Evolutionary conservation across 2,888 invertebrate species (phyloP), one percentile per base, ranked within the genome.

Genomic region (Ochropacha duplaris): DNA sequence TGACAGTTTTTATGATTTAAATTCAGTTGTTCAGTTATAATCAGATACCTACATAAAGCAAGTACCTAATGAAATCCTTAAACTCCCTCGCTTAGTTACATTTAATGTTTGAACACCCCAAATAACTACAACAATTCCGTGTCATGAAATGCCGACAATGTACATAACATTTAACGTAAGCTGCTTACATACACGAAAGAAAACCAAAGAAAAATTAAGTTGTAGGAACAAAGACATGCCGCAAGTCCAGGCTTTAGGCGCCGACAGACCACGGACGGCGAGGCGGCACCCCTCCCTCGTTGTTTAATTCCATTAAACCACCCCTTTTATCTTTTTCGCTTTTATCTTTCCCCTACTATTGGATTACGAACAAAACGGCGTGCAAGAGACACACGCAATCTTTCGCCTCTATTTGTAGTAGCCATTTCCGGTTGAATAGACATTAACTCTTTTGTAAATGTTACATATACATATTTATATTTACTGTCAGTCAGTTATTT

Each of bases 251-350:
- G 86, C 86, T 88, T 86, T 87, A 84, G 75, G 78, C 81, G 74
- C 74, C 76, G 73, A 74, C 74, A 72, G 67, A 65, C 64, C 68
- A 57, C 70, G 44, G 44, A 2, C 19, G 44, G 44, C 44, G 44
- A 44, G 44, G 9, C n/a, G 5, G 9, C 44, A 74, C 65, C 72
- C 72, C 65, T 78, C 81, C 75, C 65, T 75, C 83, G 81, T 86
- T 90, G 88, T 90, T 91, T 92, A 90, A 92, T 92, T 90, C 91
- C 91, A 92, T 91, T 92, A 92, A 88, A 90, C 84, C 89, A 89
- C 89, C 88, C 90, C 88, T 90, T 90, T 88, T 90, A 88, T 90
- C 89, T 90, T 87, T 87, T 83, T 84, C 86, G 85, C 87, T 89
- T 90, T 89, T 91, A 90, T 90, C 88, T 88, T 86, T 81, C 79